Conservation (phyloP, 1,140 invertebrate genomes). For the Papilio dardanus region DNA sequence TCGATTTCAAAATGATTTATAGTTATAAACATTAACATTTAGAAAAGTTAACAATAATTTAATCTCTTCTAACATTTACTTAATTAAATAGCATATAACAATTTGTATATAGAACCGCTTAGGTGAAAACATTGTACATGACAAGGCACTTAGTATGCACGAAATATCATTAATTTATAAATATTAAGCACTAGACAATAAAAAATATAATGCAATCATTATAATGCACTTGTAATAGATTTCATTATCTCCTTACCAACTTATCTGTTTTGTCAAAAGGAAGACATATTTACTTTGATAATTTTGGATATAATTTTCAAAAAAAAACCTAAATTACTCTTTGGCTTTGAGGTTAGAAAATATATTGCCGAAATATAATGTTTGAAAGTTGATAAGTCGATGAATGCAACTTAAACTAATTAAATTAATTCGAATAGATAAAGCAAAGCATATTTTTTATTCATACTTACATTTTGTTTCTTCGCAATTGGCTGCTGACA, state of each 20-base stretch:
- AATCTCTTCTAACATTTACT: constrained; percentile 79
- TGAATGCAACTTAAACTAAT: constrained; percentile 39
- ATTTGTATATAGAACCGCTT: constrained; percentile 76
- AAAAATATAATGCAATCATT: constrained; percentile 65
- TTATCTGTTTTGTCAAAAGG: constrained; percentile 47
- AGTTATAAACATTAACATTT: constrained; percentile 76
- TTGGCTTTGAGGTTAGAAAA: constrained; percentile 44
- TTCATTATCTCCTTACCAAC: constrained; percentile 67
- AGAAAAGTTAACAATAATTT: constrained; percentile 82
- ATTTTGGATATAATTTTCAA: constrained; percentile 33
- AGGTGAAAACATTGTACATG: constrained; percentile 75
- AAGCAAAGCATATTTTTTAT: constrained; percentile 32
- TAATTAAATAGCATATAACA: constrained; percentile 74
- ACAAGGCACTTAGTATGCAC: constrained; percentile 78
- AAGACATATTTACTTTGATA: constrained; percentile 51
- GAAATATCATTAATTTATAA: constrained; percentile 68
- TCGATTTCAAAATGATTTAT: constrained; percentile 54
- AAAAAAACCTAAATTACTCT: constrained; percentile 40
- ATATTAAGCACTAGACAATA: constrained; percentile 73
- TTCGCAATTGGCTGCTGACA: constrained; percentile 11
- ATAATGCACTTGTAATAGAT: constrained; percentile 56
- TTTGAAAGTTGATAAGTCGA: constrained; percentile 40
- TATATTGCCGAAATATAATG: constrained; percentile 41
- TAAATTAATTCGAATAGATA: constrained; percentile 39
- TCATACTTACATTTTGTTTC: constrained; percentile 41